Evolutionary conservation across 2,888 invertebrate genomes (phyloP).

Genomic region (Corbicula japonica): DNA sequence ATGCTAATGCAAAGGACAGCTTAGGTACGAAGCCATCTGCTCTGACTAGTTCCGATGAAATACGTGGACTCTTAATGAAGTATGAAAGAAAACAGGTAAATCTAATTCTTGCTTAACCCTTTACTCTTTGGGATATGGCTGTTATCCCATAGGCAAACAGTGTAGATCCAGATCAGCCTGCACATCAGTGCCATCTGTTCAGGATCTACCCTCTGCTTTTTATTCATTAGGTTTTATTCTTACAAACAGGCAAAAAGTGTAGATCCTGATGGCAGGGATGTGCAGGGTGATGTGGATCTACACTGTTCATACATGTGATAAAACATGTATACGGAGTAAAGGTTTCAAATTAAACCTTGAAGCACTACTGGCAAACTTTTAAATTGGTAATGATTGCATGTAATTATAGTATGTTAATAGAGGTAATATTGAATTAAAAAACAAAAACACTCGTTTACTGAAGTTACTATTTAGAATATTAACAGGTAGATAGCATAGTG

Average conservation of each 20-base stretch:
- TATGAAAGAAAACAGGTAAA: conserved; percentile 59
- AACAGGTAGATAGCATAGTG: neutral
- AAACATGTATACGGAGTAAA: neutral
- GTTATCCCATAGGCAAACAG: too few species aligned
- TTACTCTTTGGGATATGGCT: too few species aligned
- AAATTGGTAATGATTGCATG: too few species aligned
- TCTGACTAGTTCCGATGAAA: conserved; percentile 71
- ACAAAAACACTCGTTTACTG: neutral
- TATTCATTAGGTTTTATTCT: neutral
- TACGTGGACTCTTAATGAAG: conserved; percentile 68
- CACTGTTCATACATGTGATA: too few species aligned
- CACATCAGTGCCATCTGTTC: too few species aligned
- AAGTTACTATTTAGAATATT: neutral
- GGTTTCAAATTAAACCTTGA: too few species aligned
- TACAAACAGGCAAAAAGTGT: neutral
- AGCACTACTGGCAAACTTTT: too few species aligned
- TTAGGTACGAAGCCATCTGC: conserved; percentile 68
- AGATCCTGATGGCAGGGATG: too few species aligned
- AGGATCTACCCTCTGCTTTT: too few species aligned
- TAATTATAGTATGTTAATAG: too few species aligned
- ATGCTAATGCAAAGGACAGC: conserved; percentile 62
- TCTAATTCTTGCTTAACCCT: neutral
- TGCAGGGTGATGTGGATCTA: too few species aligned
- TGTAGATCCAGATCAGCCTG: too few species aligned
- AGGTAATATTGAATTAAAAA: neutral